Conservation (phyloP, 2,113 vertebrate genomes). For the Pungitius pungitius region DNA sequence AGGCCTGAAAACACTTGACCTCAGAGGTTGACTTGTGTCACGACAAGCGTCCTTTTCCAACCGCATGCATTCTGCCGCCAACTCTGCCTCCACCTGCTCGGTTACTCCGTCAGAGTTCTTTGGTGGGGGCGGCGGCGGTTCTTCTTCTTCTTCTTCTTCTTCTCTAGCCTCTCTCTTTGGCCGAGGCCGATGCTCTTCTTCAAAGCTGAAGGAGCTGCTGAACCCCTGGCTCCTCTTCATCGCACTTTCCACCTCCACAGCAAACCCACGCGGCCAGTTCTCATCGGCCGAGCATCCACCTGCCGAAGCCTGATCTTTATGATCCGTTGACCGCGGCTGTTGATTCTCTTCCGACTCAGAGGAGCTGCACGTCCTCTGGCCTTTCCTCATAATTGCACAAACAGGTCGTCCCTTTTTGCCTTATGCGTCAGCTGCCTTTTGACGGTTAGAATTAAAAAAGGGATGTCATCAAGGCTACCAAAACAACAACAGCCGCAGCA, state of each 20-base stretch:
- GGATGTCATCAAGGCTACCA: slow-evolving; percentile 9
- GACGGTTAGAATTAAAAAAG: slow-evolving; percentile 4
- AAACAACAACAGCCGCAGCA: slow-evolving; percentile 26
- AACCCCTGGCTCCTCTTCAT: slow-evolving; percentile 73
- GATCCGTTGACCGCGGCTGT: slow-evolving; percentile 24
- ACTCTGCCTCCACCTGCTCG: slow-evolving; percentile 30
- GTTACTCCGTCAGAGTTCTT: slow-evolving; percentile 26
- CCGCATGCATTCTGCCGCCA: background rate
- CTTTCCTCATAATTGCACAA: slow-evolving; percentile 51
- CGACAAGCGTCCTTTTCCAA: slow-evolving; percentile 13
- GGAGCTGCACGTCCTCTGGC: slow-evolving; percentile 50
- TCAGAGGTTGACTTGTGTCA: slow-evolving; percentile 12
- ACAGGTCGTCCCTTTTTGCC: slow-evolving; percentile 12
- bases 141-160: slow-evolving; percentile 22
- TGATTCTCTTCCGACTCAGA: slow-evolving; percentile 55
- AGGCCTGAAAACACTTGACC: slow-evolving; percentile 58
- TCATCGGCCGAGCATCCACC: slow-evolving; percentile 40
- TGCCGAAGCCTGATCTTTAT: slow-evolving; percentile 4
- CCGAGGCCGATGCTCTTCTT: slow-evolving; percentile 42
- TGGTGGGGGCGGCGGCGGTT: no score
- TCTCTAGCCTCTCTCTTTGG: slow-evolving; percentile 8
- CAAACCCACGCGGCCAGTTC: slow-evolving; percentile 7
- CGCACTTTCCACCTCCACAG: slow-evolving; percentile 26
- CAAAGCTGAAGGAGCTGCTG: slow-evolving; percentile 68
- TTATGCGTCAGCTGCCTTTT: slow-evolving; percentile 15